A percentile compares a stretch with the other conserved stretches of the same genome.
These are phyloP conservation scores for Paratilapia polleni DNA, from an alignment of 2,113 vertebrate species.

Conservation along the genomic window DNA sequence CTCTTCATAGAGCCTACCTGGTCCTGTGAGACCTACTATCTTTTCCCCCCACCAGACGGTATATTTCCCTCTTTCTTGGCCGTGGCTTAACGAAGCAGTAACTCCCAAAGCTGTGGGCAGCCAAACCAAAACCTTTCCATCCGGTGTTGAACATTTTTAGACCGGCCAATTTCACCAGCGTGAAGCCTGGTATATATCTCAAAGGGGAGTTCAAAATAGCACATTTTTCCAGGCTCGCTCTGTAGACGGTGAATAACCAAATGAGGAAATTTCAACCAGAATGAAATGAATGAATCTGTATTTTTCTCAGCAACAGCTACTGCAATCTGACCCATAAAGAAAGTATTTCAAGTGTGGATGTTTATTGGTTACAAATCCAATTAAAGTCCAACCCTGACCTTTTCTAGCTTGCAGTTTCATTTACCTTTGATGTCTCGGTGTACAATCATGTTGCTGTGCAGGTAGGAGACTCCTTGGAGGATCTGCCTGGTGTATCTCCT, in stretches of 20 bases:
- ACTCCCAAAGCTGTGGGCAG: conserved; percentile 53
- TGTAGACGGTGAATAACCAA: conserved; percentile 23
- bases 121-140: conserved; percentile 65
- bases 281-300: conserved; percentile 32
- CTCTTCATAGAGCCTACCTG: conserved; percentile 22
- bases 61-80: conserved; percentile 57
- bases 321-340: not conserved
- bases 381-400: conserved; percentile 41
- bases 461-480: conserved; percentile 91
- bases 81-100: not conserved
- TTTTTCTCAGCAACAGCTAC: conserved; percentile 8
- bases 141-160: conserved; percentile 69
- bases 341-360: conserved; percentile 3
- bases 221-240: conserved; percentile 47
- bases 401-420: not conserved
- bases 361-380: conserved; percentile 28
- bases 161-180: conserved; percentile 53
- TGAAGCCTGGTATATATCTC: conserved; percentile 56
- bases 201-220: conserved; percentile 53
- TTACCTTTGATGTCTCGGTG: conserved; percentile 94
- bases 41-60: conserved; percentile 57
- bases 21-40: conserved; percentile 60
- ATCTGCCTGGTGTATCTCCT: conserved; percentile 90
- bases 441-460: conserved; percentile 96
- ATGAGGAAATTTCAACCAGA: conserved; percentile 38